phyloP scores from a whole-genome alignment of 2,888 invertebrate genomes.

The Tethea ocularis region DNA sequence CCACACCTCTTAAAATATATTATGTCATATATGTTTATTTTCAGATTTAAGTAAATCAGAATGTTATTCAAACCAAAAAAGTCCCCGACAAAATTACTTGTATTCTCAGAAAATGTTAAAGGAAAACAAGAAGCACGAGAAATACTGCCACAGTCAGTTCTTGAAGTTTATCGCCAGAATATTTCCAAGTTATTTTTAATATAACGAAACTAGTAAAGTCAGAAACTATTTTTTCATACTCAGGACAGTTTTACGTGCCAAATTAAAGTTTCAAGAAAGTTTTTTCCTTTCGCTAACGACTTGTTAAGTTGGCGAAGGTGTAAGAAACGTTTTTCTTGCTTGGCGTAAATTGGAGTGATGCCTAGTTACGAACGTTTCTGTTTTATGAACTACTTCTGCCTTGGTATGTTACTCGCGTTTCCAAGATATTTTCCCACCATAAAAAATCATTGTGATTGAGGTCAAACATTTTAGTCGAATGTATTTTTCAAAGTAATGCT shows the following conservation, averaged over 20 bases:
- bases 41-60: too few relatives aligned
- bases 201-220: constrained; percentile 39
- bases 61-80: too few relatives aligned
- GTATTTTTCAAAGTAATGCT: too few relatives aligned
- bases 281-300: constrained; percentile 48
- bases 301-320: constrained; percentile 43
- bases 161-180: constrained; percentile 28
- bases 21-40: too few relatives aligned
- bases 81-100: too few relatives aligned
- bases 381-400: not conserved
- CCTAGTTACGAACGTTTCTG: constrained; percentile 42
- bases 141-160: not conserved
- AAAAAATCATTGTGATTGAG: too few relatives aligned
- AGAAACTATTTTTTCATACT: constrained; percentile 51
- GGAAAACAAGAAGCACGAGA: not conserved
- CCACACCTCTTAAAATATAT: too few relatives aligned
- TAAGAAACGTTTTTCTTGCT: constrained; percentile 47
- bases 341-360: constrained; percentile 47
- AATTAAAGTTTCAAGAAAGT: constrained; percentile 48
- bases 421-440: too few relatives aligned
- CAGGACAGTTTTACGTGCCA: constrained; percentile 44
- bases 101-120: not conserved
- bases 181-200: constrained; percentile 39
- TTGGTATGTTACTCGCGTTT: too few relatives aligned
- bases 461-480: too few relatives aligned